Conservation (phyloP, 1,140 invertebrate species). For the Temnothorax nylanderi region DNA sequence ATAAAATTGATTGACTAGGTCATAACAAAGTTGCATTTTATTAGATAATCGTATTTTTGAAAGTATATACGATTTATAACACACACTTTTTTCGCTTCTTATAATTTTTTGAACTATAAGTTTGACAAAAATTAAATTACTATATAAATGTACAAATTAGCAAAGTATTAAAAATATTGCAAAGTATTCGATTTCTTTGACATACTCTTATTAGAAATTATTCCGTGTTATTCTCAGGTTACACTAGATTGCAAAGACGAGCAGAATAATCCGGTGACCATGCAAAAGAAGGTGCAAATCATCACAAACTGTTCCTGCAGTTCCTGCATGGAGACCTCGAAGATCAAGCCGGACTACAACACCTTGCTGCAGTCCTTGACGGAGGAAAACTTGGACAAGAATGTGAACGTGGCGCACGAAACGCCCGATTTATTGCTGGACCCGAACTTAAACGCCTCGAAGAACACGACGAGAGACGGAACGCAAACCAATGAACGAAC, state of each 20-base stretch:
- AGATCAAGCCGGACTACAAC: slow-evolving; percentile 83
- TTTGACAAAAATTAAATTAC: background rate
- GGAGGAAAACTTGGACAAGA: slow-evolving; percentile 81
- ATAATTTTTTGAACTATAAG: background rate
- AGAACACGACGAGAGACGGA: slow-evolving; percentile 78
- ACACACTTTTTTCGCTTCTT: background rate
- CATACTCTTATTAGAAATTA: background rate
- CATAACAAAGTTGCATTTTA: background rate
- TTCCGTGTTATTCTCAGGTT: slow-evolving; percentile 82
- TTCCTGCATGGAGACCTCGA: slow-evolving; percentile 85
- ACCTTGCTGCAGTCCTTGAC: slow-evolving; percentile 79
- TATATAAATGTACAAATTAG: background rate
- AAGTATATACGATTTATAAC: background rate
- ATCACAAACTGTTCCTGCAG: slow-evolving; percentile 89
- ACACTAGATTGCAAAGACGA: slow-evolving; percentile 87
- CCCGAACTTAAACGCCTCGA: slow-evolving; percentile 80
- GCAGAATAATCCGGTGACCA: slow-evolving; percentile 84
- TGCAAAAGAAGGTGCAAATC: slow-evolving; percentile 88
- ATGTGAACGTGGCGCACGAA: slow-evolving; percentile 78
- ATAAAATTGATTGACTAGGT: background rate
- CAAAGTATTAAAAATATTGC: background rate
- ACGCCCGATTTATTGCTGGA: slow-evolving; percentile 82
- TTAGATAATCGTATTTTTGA: background rate
- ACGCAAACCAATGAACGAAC: slow-evolving; percentile 78
- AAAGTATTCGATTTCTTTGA: background rate